Base-by-base conservation (phyloP, 2,888 invertebrate species). In the Eurytoma californica region DNA sequence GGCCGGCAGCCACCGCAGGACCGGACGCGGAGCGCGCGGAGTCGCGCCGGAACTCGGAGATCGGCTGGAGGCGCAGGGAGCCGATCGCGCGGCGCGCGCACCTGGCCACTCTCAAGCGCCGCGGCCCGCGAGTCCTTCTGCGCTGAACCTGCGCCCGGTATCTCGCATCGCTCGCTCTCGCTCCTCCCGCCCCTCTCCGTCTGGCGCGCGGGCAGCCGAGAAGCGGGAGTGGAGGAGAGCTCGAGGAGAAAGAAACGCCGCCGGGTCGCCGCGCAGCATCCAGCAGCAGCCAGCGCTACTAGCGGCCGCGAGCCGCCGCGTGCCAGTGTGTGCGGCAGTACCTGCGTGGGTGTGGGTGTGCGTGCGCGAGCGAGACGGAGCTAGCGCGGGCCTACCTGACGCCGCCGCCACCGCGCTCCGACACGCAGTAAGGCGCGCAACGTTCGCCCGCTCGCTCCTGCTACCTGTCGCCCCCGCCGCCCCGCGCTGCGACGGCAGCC, bases 271-370 rank as follows among this genome's bases (percentile, higher is more conserved):
- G 82, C 85, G 83, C 89, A 90, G 89, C 89, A 89, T 89, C 90
- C 89, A 89, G 88, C 89, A 87, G 88, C 89, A 88, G 88, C 89
- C 90, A 89, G 90, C 90, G 89, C 88, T 88, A 88, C 89, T 86
- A 88, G 89, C 89, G 89, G 89, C 88, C 24, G 24, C 24, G 1
- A 87, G 88, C 88, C 86, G 83, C 87, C 85, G 83, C 86, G 86
- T 85, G 85, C 85, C 69, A 70, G 76, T 4, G 20, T n/a, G 47
- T 49, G 7, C 9, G 9, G 82, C 82, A 39, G 83, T 69, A 66
- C 7, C 14, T 39, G n/a, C 30, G 4, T 7, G 67, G 24, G 79
- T 83, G 60, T 57, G 61, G 70, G 60, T 18, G 66, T 61, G 88
- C 87, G 88, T 87, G 88, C 87, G 89, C 87, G 89, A 55, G 72